Base-by-base conservation (phyloP, 2,888 invertebrate genomes). In the Coremacera marginata region DNA sequence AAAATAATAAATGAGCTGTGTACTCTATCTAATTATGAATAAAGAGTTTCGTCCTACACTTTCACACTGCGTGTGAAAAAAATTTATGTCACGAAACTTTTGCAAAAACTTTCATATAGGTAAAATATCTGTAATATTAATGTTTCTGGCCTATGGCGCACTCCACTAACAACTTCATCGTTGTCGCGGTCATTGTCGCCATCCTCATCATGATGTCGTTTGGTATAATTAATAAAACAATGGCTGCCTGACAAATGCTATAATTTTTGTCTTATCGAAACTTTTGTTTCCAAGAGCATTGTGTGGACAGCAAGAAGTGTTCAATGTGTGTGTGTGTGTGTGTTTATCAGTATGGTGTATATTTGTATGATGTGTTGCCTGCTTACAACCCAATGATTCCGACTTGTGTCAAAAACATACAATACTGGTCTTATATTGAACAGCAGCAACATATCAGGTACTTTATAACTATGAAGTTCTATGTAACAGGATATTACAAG, bases 201-300 rank as follows among this genome's bases (percentile, higher is more conserved):
- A 9, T 62, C 27, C 4, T 27, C 27, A 14, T 19, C 22, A 34
- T 37, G n/a, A 16, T 19, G 16, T 34, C 16, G 22, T 62, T 62
- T 25, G n/a, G 63, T 51, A 63, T 63, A 73, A 73, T 73, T 73
- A 73, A 63, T 73, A 63, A 73, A 73, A 63, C 73, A 73, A 73
- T 52, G 27, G 31, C 63, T 8, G 49, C 51, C 51, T 63, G 63
- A 73, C 51, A 73, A 63, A 63, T 62, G 63, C n/a, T 73, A 22
- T n/a, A 55, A 55, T 55, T 55, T 55, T 55, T 55, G 55, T 55
- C 55, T 55, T 55, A 55, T 55, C 55, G 22, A 55, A 55, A 55
- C 22, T 55, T 55, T 55, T 55, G 55, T 55, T 55, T n/a, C 9
- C 7, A 22, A 22, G n/a, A 55, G 55, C 7, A 22, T n/a, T 22